phyloP scores from a whole-genome alignment of 1,140 invertebrate species.

The Cecropterus lyciades region DNA sequence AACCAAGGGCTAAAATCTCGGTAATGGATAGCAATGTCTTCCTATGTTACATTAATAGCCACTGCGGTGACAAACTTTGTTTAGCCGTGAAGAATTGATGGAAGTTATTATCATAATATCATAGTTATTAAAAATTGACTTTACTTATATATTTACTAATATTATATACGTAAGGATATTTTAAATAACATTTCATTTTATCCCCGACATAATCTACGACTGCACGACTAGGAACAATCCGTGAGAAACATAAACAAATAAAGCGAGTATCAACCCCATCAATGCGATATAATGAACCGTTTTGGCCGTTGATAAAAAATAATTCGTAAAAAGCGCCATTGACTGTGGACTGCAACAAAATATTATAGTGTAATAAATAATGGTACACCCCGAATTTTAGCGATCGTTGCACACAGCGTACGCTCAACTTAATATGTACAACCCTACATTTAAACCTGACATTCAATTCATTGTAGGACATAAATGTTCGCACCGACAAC shows the following conservation, averaged over 20 bases:
- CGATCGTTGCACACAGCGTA: conserved; percentile 59
- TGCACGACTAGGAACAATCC: conserved; percentile 40
- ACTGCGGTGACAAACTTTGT: too few relatives aligned
- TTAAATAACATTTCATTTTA: conserved; percentile 19
- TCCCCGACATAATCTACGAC: conserved; percentile 19
- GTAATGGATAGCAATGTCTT: too few relatives aligned
- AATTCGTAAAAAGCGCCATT: conserved; percentile 74
- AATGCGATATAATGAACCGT: conserved; percentile 72
- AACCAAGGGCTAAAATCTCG: too few relatives aligned
- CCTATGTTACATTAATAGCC: too few relatives aligned
- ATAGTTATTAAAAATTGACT: too few relatives aligned
- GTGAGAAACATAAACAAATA: conserved; percentile 77
- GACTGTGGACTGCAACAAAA: conserved; percentile 70
- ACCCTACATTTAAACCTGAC: conserved; percentile 78
- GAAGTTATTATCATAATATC: too few relatives aligned
- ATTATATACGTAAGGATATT: too few relatives aligned
- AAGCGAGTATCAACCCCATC: conserved; percentile 68
- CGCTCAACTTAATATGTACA: conserved; percentile 69
- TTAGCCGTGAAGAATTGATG: too few relatives aligned
- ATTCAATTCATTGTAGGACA: conserved; percentile 74
- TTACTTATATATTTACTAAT: too few relatives aligned
- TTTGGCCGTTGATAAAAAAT: conserved; percentile 72
- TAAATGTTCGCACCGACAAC: conserved; percentile 61
- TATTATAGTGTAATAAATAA: conserved; percentile 79
- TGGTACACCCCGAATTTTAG: conserved; percentile 77